Percentiles rank a stretch among this genome's conserved stretches.
These are phyloP conservation scores for Pararge aegeria DNA, from an alignment of 1,140 invertebrate species.

Conservation along the genomic window DNA sequence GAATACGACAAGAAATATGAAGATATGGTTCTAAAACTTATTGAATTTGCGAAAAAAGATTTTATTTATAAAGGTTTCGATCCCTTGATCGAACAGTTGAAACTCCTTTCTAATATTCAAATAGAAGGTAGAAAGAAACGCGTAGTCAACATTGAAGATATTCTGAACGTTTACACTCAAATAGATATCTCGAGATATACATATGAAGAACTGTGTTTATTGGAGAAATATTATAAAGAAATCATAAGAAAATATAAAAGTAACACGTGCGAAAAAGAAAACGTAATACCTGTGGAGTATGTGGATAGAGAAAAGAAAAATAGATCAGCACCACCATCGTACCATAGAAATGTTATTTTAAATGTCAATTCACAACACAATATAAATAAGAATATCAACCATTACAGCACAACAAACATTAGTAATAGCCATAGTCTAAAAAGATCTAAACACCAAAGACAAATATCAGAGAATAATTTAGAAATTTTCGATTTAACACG, in stretches of 20 bases:
- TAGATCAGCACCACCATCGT: constrained; percentile 37
- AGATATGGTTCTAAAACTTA: constrained; percentile 68
- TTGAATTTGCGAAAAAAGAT: constrained; percentile 72
- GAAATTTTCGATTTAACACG: constrained; percentile 65
- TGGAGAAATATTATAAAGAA: constrained; percentile 70
- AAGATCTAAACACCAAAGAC: constrained; percentile 33
- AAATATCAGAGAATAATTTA: constrained; percentile 44
- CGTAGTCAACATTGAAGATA: constrained; percentile 56
- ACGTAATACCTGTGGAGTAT: constrained; percentile 38
- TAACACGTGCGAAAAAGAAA: constrained; percentile 56
- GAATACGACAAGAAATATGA: constrained; percentile 73
- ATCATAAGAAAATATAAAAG: constrained; percentile 66
- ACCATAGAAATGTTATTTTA: constrained; percentile 46
- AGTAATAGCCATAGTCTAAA: constrained; percentile 36
- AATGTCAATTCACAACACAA: constrained; percentile 46
- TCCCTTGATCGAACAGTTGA: constrained; percentile 72
- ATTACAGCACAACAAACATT: constrained; percentile 38
- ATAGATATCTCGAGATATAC: constrained; percentile 65
- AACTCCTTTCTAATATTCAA: constrained; percentile 59
- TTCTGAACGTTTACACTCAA: constrained; percentile 59
- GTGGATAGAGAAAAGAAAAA: constrained; percentile 31
- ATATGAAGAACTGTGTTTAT: constrained; percentile 63
- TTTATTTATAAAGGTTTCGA: constrained; percentile 78
- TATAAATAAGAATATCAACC: constrained; percentile 39
- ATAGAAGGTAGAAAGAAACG: constrained; percentile 56